Percentiles rank a stretch among this genome's conserved stretches.
phyloP scores from a whole-genome alignment of 1,140 invertebrate species.

The Acromyrmex echinatior region DNA sequence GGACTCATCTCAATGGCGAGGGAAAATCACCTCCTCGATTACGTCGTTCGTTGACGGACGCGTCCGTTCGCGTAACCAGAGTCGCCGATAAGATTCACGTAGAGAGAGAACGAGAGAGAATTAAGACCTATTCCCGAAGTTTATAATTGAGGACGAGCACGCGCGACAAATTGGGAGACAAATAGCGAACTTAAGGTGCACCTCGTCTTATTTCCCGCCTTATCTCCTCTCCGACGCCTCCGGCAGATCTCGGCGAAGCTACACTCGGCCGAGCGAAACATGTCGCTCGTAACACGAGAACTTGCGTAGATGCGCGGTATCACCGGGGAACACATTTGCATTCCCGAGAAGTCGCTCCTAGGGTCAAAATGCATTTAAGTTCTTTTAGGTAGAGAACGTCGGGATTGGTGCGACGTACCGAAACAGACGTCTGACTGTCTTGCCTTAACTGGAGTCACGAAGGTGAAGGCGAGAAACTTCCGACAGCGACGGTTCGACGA shows the following conservation, averaged over 20 bases:
- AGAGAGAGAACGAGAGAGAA: not conserved
- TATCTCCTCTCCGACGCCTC: constrained; percentile 11
- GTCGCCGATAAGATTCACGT: constrained; percentile 16
- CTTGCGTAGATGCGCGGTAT: constrained; percentile 19
- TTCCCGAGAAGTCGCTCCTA: not conserved
- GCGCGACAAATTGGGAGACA: constrained; percentile 11
- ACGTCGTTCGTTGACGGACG: constrained; percentile 3
- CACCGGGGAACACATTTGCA: constrained; percentile 34
- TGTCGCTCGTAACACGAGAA: constrained; percentile 13
- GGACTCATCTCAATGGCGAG: not conserved
- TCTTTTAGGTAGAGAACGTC: not conserved
- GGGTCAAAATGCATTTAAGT: constrained; percentile 34
- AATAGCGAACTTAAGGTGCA: constrained; percentile 12
- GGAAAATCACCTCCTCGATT: not conserved
- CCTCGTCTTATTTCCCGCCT: constrained; percentile 16
- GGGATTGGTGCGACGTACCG: constrained; percentile 6
- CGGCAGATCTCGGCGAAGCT: not conserved
- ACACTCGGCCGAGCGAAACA: not conserved
- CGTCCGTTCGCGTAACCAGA: constrained; percentile 8
- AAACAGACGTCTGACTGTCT: constrained; percentile 73
- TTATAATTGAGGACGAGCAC: constrained; percentile 33
- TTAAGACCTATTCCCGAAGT: not conserved
- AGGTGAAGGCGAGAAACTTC: not conserved
- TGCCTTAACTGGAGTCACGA: constrained; percentile 75
- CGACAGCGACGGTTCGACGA: not conserved